Conservation (phyloP, 2,888 invertebrate species). For the Aporophyla lueneburgensis region DNA sequence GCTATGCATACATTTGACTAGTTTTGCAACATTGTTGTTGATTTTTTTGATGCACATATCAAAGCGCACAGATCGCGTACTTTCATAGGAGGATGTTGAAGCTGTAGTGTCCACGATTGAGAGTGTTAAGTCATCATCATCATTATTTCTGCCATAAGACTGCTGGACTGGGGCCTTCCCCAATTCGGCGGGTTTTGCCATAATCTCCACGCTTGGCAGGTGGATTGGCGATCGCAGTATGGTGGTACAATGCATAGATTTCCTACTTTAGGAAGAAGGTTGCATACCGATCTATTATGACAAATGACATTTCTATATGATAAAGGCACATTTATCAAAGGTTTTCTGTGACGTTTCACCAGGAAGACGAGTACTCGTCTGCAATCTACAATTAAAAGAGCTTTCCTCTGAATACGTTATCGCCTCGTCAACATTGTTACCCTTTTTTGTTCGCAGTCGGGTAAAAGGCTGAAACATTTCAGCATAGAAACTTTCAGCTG, state of each 20-base stretch:
- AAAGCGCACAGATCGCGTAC: no score
- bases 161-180: no score
- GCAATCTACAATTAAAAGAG: conserved; percentile 38
- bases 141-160: no score
- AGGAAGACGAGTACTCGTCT: conserved; percentile 48
- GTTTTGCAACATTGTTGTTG: not conserved
- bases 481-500: conserved; percentile 12
- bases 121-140: no score
- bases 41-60: not conserved
- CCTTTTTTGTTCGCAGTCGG: no score
- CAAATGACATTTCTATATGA: conserved; percentile 30
- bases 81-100: no score
- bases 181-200: no score
- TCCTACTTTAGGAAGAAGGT: conserved; percentile 31
- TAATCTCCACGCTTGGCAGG: no score
- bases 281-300: conserved; percentile 20
- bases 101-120: no score
- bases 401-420: conserved; percentile 47
- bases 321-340: conserved; percentile 49
- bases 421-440: not conserved
- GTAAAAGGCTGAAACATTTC: not conserved
- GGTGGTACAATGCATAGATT: not conserved
- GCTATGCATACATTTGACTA: not conserved
- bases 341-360: conserved; percentile 49
- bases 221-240: no score